Base-by-base conservation (phyloP, 2,888 invertebrate species). In the Harmothoe impar region DNA sequence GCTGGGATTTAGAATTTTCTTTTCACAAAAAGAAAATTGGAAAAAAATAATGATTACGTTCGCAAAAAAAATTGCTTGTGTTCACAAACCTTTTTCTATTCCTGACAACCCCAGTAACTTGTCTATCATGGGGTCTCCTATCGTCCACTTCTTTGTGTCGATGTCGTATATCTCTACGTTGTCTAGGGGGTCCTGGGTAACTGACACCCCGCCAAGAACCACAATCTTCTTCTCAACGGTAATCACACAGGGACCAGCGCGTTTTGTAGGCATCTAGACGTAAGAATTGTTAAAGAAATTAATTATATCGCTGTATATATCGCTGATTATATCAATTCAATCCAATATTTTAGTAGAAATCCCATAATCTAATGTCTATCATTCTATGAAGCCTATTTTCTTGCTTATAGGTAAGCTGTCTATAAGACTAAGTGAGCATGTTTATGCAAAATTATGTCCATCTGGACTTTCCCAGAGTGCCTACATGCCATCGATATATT, bases 151-250 rank as follows among this genome's bases (percentile, higher is more conserved):
- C 81, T 94, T 94, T 25, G 93, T 92, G 10, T 93, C 92, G 0
- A 94, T 93, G 89, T 94, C 94, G 91, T 94, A 95, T 23, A 94
- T 90, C 91, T 95, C 95, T 0, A 95, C 94, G 35, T 93, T 94
- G 92, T 94, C 93, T 17, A 95, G 92, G 0, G 95, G 95, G 29
- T 93, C 92, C 92, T 95, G 95, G 0, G 92, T 93, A 86, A 92
- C 93, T 0, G 94, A 93, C 5, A 95, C 95, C 7, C 95, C 95
- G 7, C 94, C 95, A 5, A 95, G 91, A 7, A 94, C 95, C 7
- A 95, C 91, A 35, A 95, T 94, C 91, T 94, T 94, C 35, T 93
- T 93, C 1, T 93, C 94, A 10, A 93, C 91, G 25, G 91, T 90
- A 5, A 94, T 94, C 23, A 92, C 92, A 23, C 94, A 94, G 0